These are phyloP conservation scores for Anableps anableps DNA, from an alignment of 2,797 vertebrate genomes.

Conservation along the genomic window DNA sequence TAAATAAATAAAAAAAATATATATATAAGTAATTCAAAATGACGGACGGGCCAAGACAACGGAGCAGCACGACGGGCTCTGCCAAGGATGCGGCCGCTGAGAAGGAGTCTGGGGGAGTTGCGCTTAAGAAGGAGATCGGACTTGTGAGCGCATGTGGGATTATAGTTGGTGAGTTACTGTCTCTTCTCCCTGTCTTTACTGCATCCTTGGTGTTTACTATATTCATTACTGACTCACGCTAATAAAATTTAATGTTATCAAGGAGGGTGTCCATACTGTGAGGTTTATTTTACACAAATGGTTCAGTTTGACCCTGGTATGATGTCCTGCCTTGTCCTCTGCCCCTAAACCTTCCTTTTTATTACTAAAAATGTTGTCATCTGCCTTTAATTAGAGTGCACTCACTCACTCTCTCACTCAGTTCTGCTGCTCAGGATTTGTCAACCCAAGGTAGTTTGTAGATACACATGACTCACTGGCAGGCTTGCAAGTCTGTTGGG, in stretches of 20 bases:
- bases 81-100: constrained; percentile 66
- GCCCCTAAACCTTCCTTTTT: not conserved
- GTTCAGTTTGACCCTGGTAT: too few species aligned
- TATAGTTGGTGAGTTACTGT: constrained; percentile 88
- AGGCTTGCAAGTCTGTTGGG: not conserved
- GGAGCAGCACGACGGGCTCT: constrained; percentile 75
- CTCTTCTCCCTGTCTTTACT: not conserved
- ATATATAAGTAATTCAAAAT: constrained; percentile 59
- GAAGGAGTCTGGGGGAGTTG: constrained; percentile 79
- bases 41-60: constrained; percentile 88
- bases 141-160: constrained; percentile 93
- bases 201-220: not conserved
- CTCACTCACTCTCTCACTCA: constrained; percentile 6
- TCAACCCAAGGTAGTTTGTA: constrained; percentile 4
- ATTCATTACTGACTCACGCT: not conserved
- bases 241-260: not conserved
- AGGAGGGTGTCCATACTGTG: not conserved
- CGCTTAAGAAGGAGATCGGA: constrained; percentile 93
- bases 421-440: constrained; percentile 10
- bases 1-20: not conserved
- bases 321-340: not conserved
- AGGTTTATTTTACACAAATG: not conserved
- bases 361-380: constrained; percentile 36
- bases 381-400: constrained; percentile 12
- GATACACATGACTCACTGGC: constrained; percentile 30